A percentile compares a stretch with the other conserved stretches of the same genome.
Evolutionary conservation across 2,113 vertebrate species (phyloP).

Genomic region (Vulpes vulpes): DNA sequence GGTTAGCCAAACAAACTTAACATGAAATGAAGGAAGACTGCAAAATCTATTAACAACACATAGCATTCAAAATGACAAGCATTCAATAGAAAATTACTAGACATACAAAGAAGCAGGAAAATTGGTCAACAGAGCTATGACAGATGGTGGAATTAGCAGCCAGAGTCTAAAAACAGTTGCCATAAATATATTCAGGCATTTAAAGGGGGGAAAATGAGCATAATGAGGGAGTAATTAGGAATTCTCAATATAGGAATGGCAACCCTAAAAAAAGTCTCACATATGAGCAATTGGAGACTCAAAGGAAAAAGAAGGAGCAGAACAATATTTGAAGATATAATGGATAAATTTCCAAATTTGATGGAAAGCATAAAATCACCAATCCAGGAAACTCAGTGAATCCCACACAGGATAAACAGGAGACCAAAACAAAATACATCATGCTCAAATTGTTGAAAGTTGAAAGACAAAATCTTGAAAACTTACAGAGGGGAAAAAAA

Average conservation of each 20-base stretch:
- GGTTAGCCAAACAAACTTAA: not conserved
- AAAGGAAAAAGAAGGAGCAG: not conserved
- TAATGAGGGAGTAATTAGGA: not conserved
- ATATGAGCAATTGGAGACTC: not conserved
- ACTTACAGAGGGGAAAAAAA: not conserved
- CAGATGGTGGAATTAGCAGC: constrained; percentile 25
- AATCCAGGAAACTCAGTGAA: not conserved
- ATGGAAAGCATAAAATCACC: not conserved
- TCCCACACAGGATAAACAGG: not conserved
- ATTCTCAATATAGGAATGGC: not conserved
- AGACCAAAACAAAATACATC: not conserved
- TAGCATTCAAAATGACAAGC: not conserved
- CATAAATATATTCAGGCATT: not conserved
- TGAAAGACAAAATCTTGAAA: not conserved
- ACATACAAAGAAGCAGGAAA: constrained; percentile 10
- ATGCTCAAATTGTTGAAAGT: not conserved
- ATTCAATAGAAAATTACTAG: constrained; percentile 22
- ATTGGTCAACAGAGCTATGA: constrained; percentile 1
- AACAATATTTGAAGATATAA: not conserved
- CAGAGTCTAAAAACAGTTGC: not conserved
- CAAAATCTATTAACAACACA: not conserved
- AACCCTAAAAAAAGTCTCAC: not conserved
- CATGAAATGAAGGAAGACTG: not conserved
- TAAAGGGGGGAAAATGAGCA: not conserved
- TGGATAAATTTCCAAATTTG: not conserved